Base-by-base conservation (phyloP, 2,888 invertebrate species). In the Anagyrus pseudococci region DNA sequence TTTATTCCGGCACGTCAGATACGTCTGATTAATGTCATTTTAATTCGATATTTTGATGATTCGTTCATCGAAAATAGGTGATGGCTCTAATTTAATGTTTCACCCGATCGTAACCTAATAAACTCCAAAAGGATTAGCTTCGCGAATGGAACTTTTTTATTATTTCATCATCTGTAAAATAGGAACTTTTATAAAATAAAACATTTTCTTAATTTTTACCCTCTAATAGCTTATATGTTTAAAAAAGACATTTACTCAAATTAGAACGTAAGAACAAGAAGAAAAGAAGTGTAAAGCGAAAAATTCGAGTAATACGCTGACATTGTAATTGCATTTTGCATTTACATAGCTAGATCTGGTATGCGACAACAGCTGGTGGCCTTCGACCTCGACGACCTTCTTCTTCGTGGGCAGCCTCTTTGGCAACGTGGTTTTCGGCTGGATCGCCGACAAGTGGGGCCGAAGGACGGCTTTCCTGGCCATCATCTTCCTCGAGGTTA, bases 381-480 rank as follows among this genome's bases (percentile, higher is more conserved):
- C 88, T 1, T 83, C 87, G 50, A 85, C 86, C 48, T 85, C 86
- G 68, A 87, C 87, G 70, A 87, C 88, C 4, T 83, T 88, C 37
- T 88, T 89, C 78, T 89, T 88, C 84, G 86, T 88, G 1, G 88
- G 89, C 25, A 88, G 88, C 47, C 85, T 89, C 66, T 85, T 88
- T 67, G 89, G 89, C 1, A 88, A 88, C 71, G 81, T 88, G 22
- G 83, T 88, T 58, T 89, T 88, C 70, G 88, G 88, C 26, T 87
- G 86, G 85, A 86, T 88, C 76, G 88, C 88, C 17, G 89, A 89
- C 76, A 87, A 88, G 74, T 88, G 86, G 77, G 88, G 89, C 25
- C 83, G 89, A 44, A 83, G 88, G 47, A 83, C 84, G 15, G 85
- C 88, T 20, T 88, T 88, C 59, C 83, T 88, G 55, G 77, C 86